A percentile compares a stretch with the other conserved stretches of the same genome.
Conservation (phyloP, 2,797 vertebrate genomes). For the Lates japonicus region DNA sequence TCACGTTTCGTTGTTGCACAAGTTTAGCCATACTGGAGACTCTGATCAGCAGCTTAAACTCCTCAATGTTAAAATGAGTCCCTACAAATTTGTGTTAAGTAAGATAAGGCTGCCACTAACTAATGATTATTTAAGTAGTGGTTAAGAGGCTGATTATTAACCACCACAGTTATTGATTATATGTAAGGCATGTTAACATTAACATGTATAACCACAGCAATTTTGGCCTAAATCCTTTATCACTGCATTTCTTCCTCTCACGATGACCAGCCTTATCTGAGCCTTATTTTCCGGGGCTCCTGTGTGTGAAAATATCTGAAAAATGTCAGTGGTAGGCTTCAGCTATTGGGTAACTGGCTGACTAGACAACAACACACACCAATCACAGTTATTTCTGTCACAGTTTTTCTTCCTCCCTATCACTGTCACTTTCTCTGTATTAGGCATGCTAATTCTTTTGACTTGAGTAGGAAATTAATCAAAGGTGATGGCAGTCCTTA, state of each 20-base stretch:
- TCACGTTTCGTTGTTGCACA: too few species aligned
- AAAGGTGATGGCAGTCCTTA: neutral
- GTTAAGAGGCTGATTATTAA: neutral
- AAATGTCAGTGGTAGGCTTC: conserved; percentile 30
- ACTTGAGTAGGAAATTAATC: neutral
- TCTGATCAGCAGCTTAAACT: too few species aligned
- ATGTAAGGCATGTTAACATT: neutral
- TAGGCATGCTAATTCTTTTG: neutral
- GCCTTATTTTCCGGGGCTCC: conserved; percentile 13
- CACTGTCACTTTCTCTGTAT: too few species aligned
- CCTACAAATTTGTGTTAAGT: neutral
- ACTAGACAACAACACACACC: conserved; percentile 20
- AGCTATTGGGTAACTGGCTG: neutral
- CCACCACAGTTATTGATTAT: neutral
- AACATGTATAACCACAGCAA: neutral
- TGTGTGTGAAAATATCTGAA: conserved; percentile 35
- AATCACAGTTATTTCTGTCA: neutral
- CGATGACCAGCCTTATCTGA: conserved; percentile 1
- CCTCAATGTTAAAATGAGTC: neutral
- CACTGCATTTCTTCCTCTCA: conserved; percentile 5
- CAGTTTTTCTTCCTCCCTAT: neutral
- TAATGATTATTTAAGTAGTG: neutral
- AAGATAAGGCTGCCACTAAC: neutral
- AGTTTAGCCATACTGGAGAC: too few species aligned
- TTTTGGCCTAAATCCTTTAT: neutral